Conservation (phyloP, 2,797 vertebrate species). For the Lithobates pipiens region DNA sequence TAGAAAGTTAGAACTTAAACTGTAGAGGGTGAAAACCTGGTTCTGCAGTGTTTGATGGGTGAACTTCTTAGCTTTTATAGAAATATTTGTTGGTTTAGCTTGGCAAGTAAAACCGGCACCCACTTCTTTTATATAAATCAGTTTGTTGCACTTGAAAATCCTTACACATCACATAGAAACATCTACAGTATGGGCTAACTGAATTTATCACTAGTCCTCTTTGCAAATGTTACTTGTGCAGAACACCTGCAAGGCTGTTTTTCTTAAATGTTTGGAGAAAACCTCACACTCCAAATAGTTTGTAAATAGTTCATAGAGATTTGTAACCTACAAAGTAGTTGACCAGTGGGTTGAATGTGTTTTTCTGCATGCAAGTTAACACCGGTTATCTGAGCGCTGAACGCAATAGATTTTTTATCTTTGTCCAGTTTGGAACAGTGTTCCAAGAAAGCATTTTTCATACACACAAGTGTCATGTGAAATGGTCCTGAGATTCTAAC, state of each 20-base stretch:
- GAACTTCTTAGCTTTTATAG: background rate
- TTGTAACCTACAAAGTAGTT: background rate
- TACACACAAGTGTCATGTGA: conserved; percentile 10
- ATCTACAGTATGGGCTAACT: too few relatives aligned
- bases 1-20: background rate
- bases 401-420: background rate
- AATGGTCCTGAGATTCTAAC: conserved; percentile 18
- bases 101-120: background rate
- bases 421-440: background rate
- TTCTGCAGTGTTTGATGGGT: background rate
- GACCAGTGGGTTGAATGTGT: background rate
- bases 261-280: background rate
- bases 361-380: conserved; percentile 16
- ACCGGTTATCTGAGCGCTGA: background rate
- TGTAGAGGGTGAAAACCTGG: background rate
- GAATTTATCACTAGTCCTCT: too few relatives aligned
- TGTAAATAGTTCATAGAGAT: conserved; percentile 14
- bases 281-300: background rate
- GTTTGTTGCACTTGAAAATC: background rate
- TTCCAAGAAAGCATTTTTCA: conserved; percentile 4
- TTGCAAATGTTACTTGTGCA: background rate
- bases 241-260: background rate
- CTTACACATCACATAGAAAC: background rate
- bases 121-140: background rate
- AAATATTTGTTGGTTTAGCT: background rate